Evolutionary conservation across 2,797 vertebrate species (phyloP), one percentile per base, ranked within the genome.

Genomic region (Coregonus sp.): DNA sequence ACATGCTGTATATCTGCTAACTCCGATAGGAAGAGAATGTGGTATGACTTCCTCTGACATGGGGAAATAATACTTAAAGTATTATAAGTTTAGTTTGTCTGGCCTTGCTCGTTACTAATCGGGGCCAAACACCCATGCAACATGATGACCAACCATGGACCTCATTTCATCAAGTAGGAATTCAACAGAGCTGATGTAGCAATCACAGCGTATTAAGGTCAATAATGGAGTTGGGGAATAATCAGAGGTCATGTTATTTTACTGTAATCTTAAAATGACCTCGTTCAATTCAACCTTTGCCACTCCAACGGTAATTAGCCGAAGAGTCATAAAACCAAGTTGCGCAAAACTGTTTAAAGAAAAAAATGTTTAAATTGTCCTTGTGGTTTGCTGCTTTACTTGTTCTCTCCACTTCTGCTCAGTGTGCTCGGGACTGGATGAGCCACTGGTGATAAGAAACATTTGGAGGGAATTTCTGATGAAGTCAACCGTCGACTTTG

Each of bases 401-500:
- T 9, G 15, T 15, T 33, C 25, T 67, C 65, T 67, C 1, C 33
- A 15, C 5, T 18, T 47, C 37, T 67, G 12, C 29, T 73, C 51
- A 29, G 40, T 18, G 31, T 50, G 33, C 29, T 83, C 56, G 63
- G 73, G 74, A 76, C 78, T 79, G 35, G 9, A 67, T 75, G 76
- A 84, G 75, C 73, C 77, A 86, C 61, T 69, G 66, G 68, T 50
- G 71, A 86, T 83, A 81, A 86, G 80, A 83, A 74, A 79, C 72
- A 82, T 71, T 79, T 59, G 73, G 81, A 31, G 6, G 4, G 84
- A 88, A 80, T 79, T 86, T 88, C 78, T 82, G 78, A 90, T 79
- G 79, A 31, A 31, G n/a, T 40, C 88, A 87, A 91, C 88, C 83
- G 78, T 80, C 83, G 83, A 89, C 86, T 88, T 79, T 54, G 77